These are phyloP conservation scores for Galerucella pusilla DNA, from an alignment of 2,888 invertebrate species.

Conservation along the genomic window DNA sequence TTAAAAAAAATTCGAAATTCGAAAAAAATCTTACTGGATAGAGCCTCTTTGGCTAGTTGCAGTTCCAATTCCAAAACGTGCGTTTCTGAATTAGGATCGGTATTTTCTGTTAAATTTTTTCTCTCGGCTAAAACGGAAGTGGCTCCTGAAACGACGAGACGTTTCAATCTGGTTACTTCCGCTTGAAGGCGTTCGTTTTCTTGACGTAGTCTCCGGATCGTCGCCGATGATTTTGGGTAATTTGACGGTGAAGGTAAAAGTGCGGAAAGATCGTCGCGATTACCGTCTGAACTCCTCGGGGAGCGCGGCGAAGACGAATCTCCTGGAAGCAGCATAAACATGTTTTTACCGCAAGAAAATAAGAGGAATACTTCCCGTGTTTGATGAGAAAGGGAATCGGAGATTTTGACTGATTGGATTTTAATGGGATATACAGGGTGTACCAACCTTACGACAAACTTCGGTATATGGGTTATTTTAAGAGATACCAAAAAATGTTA, in stretches of 20 bases:
- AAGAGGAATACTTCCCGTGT: too few species aligned
- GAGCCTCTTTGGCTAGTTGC: constrained; percentile 82
- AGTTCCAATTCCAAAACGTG: constrained; percentile 73
- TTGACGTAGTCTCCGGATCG: constrained; percentile 73
- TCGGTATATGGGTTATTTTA: too few species aligned
- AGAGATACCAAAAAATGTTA: too few species aligned
- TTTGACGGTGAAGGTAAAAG: constrained; percentile 58
- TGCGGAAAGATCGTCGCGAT: constrained; percentile 56
- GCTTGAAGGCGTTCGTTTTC: constrained; percentile 84
- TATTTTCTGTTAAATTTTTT: constrained; percentile 60
- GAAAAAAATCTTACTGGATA: constrained; percentile 63
- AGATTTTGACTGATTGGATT: too few species aligned
- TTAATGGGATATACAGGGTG: too few species aligned
- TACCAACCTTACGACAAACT: too few species aligned
- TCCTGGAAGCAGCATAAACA: constrained; percentile 35
- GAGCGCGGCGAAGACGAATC: constrained; percentile 62
- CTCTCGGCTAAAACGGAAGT: constrained; percentile 71
- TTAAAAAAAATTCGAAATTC: neutral
- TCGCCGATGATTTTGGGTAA: constrained; percentile 64
- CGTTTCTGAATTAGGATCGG: constrained; percentile 60
- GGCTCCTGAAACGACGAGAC: constrained; percentile 74
- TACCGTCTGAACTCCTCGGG: constrained; percentile 59
- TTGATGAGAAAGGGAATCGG: too few species aligned
- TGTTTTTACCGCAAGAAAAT: neutral
- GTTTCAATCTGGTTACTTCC: constrained; percentile 76